Evolutionary conservation across 2,113 vertebrate species (phyloP).

Genomic region (Lipophrys pholis): DNA sequence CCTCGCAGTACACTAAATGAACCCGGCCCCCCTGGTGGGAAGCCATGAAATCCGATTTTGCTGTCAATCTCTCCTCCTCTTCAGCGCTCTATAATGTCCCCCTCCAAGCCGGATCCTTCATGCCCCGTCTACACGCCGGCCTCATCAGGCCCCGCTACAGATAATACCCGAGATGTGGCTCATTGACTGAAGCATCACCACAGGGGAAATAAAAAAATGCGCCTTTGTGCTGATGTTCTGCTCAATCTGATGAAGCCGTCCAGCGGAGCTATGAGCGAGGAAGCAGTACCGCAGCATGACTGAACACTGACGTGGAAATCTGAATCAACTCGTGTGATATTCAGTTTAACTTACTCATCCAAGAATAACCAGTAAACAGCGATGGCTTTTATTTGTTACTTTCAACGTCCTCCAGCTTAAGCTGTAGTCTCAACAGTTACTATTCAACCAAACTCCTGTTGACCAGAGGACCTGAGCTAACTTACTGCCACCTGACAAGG

Average conservation of each 20-base stretch:
- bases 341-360: too few species aligned
- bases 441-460: too few species aligned
- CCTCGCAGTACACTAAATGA: conserved; percentile 32
- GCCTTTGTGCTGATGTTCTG: neutral
- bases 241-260: conserved; percentile 5
- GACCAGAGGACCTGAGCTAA: too few species aligned
- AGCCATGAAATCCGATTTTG: conserved; percentile 64
- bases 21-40: conserved; percentile 47
- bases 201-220: neutral
- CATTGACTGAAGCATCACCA: conserved; percentile 1
- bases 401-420: too few species aligned
- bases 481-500: too few species aligned
- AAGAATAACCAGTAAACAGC: too few species aligned
- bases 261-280: conserved; percentile 7
- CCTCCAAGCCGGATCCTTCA: conserved; percentile 17
- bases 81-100: neutral
- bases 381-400: too few species aligned
- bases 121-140: neutral
- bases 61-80: conserved; percentile 44
- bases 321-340: too few species aligned
- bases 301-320: neutral
- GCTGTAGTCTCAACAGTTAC: too few species aligned
- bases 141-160: conserved; percentile 27
- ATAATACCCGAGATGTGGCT: conserved; percentile 30
- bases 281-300: conserved; percentile 29